These are phyloP conservation scores for Grammomys dolichurus DNA, from an alignment of 2,113 vertebrate genomes.

Conservation along the genomic window DNA sequence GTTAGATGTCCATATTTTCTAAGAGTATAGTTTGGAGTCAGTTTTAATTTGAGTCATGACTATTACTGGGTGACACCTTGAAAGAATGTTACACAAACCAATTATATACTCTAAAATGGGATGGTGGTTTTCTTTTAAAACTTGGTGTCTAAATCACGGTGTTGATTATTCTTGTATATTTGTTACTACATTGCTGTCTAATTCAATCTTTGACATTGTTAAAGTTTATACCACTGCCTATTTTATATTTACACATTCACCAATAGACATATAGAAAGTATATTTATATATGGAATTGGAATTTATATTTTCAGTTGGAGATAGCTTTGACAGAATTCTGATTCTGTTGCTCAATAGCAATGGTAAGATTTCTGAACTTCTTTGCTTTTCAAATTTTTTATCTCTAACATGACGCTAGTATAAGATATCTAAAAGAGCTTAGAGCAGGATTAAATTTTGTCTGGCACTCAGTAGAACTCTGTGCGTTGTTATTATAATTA, in stretches of 20 bases:
- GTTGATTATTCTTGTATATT: background rate
- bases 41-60: slow-evolving; percentile 2
- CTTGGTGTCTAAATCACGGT: background rate
- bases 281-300: background rate
- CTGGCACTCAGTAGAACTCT: slow-evolving; percentile 40
- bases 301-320: background rate
- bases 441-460: slow-evolving; percentile 44
- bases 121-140: background rate
- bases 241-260: background rate
- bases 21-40: background rate
- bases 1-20: background rate
- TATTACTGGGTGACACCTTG: background rate
- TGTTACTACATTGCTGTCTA: slow-evolving; percentile 18
- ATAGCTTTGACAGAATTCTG: background rate
- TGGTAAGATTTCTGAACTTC: background rate
- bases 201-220: slow-evolving; percentile 33
- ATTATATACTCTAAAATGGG: background rate
- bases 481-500: slow-evolving; percentile 45
- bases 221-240: background rate
- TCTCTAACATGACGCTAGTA: slow-evolving; percentile 35
- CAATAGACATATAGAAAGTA: background rate
- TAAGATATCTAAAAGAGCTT: background rate
- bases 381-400: background rate
- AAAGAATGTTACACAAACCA: background rate
- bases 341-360: background rate